These are phyloP conservation scores for Caradrina kadenii DNA, from an alignment of 2,888 invertebrate genomes.

Conservation along the genomic window DNA sequence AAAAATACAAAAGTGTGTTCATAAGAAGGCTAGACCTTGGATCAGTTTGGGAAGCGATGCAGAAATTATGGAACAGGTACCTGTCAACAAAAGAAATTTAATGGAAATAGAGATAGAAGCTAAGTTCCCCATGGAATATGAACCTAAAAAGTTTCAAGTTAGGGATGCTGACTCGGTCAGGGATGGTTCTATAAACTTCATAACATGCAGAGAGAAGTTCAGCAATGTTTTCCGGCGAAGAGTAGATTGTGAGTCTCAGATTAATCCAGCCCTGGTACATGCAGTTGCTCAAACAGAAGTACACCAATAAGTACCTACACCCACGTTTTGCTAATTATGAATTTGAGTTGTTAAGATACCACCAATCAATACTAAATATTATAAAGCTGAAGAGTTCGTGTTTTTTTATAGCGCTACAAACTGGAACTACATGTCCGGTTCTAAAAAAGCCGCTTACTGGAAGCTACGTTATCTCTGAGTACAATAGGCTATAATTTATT, in stretches of 20 bases:
- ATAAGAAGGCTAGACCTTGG: conserved; percentile 91
- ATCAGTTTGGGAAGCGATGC: conserved; percentile 91
- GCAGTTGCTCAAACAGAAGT: conserved; percentile 90
- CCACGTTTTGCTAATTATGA: too few species aligned
- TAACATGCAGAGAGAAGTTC: conserved; percentile 90
- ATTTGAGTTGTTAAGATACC: too few species aligned
- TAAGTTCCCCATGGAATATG: conserved; percentile 89
- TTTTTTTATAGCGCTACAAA: too few species aligned
- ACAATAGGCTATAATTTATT: too few species aligned
- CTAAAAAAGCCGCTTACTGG: too few species aligned
- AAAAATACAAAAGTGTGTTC: conserved; percentile 89
- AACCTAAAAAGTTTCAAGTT: conserved; percentile 86
- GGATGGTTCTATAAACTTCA: conserved; percentile 93
- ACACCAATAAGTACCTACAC: too few species aligned
- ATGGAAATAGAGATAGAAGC: conserved; percentile 93
- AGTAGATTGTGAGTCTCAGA: conserved; percentile 91
- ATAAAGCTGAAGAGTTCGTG: too few species aligned
- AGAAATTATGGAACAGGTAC: conserved; percentile 90
- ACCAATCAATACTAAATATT: too few species aligned
- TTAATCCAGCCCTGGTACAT: conserved; percentile 83
- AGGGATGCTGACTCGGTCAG: conserved; percentile 90
- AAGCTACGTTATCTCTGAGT: too few species aligned
- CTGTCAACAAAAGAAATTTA: conserved; percentile 89
- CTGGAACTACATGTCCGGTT: too few species aligned
- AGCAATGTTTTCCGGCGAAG: conserved; percentile 90